Evolutionary conservation across 2,113 vertebrate genomes (phyloP), one percentile per base, ranked within the genome.

Genomic region (Bos javanicus): DNA sequence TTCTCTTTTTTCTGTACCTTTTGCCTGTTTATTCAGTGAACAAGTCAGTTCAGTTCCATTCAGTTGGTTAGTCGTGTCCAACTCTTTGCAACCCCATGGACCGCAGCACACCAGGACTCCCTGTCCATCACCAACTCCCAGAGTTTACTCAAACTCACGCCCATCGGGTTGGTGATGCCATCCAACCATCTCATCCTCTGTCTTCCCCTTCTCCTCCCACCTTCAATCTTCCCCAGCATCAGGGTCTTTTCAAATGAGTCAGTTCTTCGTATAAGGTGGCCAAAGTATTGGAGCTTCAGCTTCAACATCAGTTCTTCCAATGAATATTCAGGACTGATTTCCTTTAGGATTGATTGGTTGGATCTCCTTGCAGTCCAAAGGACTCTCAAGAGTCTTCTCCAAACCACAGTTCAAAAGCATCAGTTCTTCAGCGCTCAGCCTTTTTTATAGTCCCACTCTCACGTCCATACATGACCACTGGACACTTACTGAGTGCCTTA

Each of bases 51-150:
- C 39, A 71, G 19, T 71, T 71, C 67, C 0, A 0, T 71, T 71
- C 19, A 71, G 64, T 71, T 4, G 0, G 9, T 36, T 1, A 36
- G 4, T 71, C 17, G 0, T 71, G 64, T 36, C 64, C 4, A 0
- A 36, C n/a, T 36, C n/a, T 67, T 21, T 3, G 17, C 4, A 11
- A 1, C 9, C 67, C n/a, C 67, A 71, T 71, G n/a, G n/a, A 39
- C 19, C 0, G 0, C 67, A 71, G 67, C 4, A 71, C 2, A 23
- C n/a, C 5, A 23, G n/a, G n/a, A 19, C n/a, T 71, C 67, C 2
- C n/a, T 71, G 19, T 39, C 19, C 67, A 39, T 12, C 67, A 39
- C 67, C 19, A 39, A 23, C 17, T 71, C n/a, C 5, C 0, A 0
- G 19, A 36, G n/a, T 23, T 71, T 21, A 71, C n/a, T 71, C 64